Evolutionary conservation across 2,888 invertebrate species (phyloP), one percentile per base, ranked within the genome.

Genomic region (Octonoba sinensis): DNA sequence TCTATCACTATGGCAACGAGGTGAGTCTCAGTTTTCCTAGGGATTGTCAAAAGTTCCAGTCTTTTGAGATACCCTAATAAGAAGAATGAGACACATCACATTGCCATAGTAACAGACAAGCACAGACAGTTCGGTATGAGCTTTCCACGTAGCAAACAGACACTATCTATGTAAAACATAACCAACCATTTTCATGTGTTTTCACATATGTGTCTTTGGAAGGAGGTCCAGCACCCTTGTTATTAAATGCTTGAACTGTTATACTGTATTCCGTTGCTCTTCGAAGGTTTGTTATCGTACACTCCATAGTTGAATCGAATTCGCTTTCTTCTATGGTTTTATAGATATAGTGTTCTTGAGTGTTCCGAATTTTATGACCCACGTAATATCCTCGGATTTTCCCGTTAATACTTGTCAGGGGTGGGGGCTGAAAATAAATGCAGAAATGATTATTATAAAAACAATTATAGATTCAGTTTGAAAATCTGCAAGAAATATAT

Each of bases 131-230:
- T n/a, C n/a, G n/a, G n/a, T n/a, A n/a, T n/a, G 15, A 49, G 15
- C 49, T 15, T 13, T 49, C 12, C 12, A n/a, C n/a, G n/a, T n/a
- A n/a, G n/a, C n/a, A n/a, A n/a, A n/a, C n/a, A n/a, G n/a, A n/a
- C n/a, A n/a, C n/a, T n/a, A n/a, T n/a, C n/a, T n/a, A n/a, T n/a
- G n/a, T n/a, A n/a, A n/a, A n/a, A 18, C 6, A 56, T 20, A 20
- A 20, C 49, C 86, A 83, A 89, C 89, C 89, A 84, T 89, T 88
- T 83, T 89, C 89, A 15, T 89, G 86, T 0, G 89, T 89, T 74
- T 87, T 86, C 6, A 88, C 88, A 27, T 86, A 85, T 12, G 87
- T 85, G 76, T 88, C 87, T 0, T 86, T 85, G 0, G 89, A 88
- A 6, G 86, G 85, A 0, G 89, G 89, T 46, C 89, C 89, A 46